Base-by-base conservation (phyloP, 2,888 invertebrate species). In the Caprella mutica region DNA sequence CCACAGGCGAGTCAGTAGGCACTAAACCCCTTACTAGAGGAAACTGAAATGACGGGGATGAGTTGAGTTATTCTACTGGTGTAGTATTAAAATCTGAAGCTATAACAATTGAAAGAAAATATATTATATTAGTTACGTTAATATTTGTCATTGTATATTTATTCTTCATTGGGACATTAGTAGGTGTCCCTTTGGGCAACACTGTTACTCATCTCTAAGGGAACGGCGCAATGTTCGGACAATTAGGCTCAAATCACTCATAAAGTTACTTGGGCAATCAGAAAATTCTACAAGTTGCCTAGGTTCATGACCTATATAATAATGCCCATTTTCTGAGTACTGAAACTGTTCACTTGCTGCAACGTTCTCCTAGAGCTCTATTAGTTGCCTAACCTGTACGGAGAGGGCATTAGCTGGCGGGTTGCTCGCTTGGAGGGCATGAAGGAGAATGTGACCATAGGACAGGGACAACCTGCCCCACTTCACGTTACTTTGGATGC, bases 371-470 rank as follows among this genome's bases (percentile, higher is more conserved):
- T n/a, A n/a, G n/a, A n/a, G n/a, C n/a, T n/a, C n/a, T n/a, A n/a
- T n/a, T n/a, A n/a, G n/a, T n/a, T n/a, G n/a, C n/a, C 35, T 12
- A 21, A 55, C 55, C 55, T 44, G 44, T 14, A 55, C 44, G 24
- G 44, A 44, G 12, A 55, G 55, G 17, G 55, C 43, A 24, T 43
- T 17, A 27, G 30, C 27, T 2, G 55, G 55, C 5, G 55, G 55
- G n/a, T 29, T 27, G 23, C 55, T 44, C 26, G 43, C 26, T 29
- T 55, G 44, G 21, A 55, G 38, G 2, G 55, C 55, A 21, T 55
- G 55, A 5, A 55, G 46, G 19, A 55, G 44, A n/a, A 55, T 44
- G 44, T 55, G 55, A 17, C 55, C 55, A 19, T 44, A 43, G 6
- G 55, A 55, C 33, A 55, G 43, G 5, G 44, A 44, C 23, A 55